These are phyloP conservation scores for Drosophila kepulauana DNA, from an alignment of 1,140 invertebrate genomes.

Conservation along the genomic window DNA sequence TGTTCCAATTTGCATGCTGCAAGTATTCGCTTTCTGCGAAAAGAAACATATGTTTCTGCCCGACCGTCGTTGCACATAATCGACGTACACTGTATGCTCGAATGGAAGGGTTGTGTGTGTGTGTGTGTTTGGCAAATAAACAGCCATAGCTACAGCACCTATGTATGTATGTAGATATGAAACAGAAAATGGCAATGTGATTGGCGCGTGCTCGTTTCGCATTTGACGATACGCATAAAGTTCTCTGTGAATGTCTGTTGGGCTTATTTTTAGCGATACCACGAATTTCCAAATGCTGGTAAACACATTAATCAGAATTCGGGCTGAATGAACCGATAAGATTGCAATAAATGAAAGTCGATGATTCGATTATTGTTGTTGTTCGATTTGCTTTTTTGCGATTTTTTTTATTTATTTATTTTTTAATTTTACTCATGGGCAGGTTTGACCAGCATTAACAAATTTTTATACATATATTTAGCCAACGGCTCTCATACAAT, in stretches of 20 bases:
- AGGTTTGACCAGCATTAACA: constrained; percentile 23
- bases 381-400: constrained; percentile 10
- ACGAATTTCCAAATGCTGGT: constrained; percentile 36
- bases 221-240: not conserved
- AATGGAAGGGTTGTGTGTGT: constrained; percentile 9
- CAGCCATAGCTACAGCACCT: not conserved
- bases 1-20: too few relatives aligned
- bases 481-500: constrained; percentile 39
- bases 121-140: constrained; percentile 2
- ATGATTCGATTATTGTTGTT: constrained; percentile 1
- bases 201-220: constrained; percentile 25
- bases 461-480: constrained; percentile 41
- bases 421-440: constrained; percentile 39
- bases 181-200: constrained; percentile 14
- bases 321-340: constrained; percentile 37
- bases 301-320: constrained; percentile 60
- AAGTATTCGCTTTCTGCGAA: too few relatives aligned
- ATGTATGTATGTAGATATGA: not conserved
- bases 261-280: constrained; percentile 21
- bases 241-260: not conserved
- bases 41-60: too few relatives aligned
- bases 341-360: constrained; percentile 34
- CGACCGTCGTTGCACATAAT: too few relatives aligned
- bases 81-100: too few relatives aligned
- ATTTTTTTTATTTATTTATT: not conserved